phyloP scores from a whole-genome alignment of 2,113 vertebrate genomes.

The Onychorhynchus coronatus region DNA sequence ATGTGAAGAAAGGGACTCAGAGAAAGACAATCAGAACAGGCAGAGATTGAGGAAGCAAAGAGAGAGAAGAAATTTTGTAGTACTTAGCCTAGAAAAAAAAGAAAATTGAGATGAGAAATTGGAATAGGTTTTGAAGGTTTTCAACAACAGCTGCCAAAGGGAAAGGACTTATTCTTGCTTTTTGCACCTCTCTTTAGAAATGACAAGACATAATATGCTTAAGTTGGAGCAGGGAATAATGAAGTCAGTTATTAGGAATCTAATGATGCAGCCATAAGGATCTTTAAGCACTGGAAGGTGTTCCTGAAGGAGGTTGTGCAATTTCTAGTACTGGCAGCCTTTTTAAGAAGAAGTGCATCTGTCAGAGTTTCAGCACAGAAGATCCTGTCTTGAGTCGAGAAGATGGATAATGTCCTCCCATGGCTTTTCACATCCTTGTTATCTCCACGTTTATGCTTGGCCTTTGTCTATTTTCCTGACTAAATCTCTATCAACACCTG shows the following conservation, averaged over 20 bases:
- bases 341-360: neutral
- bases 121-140: neutral
- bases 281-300: neutral
- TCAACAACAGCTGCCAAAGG: neutral
- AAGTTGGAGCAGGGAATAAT: neutral
- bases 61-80: neutral
- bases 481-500: neutral
- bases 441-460: neutral
- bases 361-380: neutral
- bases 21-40: neutral
- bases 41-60: neutral
- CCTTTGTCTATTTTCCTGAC: neutral
- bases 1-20: neutral
- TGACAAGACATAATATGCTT: neutral
- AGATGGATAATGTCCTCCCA: neutral
- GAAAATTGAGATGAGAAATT: neutral
- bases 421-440: neutral
- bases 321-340: neutral
- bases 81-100: neutral
- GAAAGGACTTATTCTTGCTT: neutral
- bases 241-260: neutral
- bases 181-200: neutral
- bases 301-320: neutral
- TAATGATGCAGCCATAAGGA: neutral
- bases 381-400: neutral